phyloP scores from a whole-genome alignment of 1,140 invertebrate genomes.

The Hesperophylax magnus region DNA sequence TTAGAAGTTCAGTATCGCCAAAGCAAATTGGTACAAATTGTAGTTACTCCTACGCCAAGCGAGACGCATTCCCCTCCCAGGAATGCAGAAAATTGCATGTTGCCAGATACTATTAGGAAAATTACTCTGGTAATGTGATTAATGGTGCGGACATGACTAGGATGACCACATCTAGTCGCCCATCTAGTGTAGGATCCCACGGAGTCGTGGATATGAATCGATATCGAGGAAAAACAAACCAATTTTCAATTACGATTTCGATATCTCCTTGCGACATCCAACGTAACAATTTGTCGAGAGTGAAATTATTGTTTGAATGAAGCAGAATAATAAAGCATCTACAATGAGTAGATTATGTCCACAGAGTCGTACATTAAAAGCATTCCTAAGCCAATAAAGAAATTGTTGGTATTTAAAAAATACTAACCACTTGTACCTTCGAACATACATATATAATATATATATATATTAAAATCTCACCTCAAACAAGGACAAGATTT shows the following conservation, averaged over 20 bases:
- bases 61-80: not conserved
- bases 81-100: constrained; percentile 31
- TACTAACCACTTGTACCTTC: not conserved
- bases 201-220: constrained; percentile 11
- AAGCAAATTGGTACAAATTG: not conserved
- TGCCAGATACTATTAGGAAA: constrained; percentile 19
- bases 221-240: constrained; percentile 12
- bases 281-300: not conserved
- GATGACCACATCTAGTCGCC: constrained; percentile 1
- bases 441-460: not conserved
- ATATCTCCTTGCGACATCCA: constrained; percentile 11
- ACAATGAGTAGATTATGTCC: not conserved
- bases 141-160: not conserved
- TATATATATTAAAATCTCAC: not conserved
- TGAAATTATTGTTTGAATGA: not conserved
- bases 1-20: not conserved
- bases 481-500: not conserved
- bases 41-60: not conserved
- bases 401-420: not conserved
- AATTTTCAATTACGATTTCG: constrained; percentile 17
- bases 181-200: not conserved
- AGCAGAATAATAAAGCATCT: not conserved
- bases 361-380: not conserved
- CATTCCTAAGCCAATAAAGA: not conserved
- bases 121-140: constrained; percentile 7